Percentiles rank a stretch among this genome's conserved stretches.
Conservation (phyloP, 30 jellyfish, hydroid and myxozoan genomes). For the Euphysa ruthae region DNA sequence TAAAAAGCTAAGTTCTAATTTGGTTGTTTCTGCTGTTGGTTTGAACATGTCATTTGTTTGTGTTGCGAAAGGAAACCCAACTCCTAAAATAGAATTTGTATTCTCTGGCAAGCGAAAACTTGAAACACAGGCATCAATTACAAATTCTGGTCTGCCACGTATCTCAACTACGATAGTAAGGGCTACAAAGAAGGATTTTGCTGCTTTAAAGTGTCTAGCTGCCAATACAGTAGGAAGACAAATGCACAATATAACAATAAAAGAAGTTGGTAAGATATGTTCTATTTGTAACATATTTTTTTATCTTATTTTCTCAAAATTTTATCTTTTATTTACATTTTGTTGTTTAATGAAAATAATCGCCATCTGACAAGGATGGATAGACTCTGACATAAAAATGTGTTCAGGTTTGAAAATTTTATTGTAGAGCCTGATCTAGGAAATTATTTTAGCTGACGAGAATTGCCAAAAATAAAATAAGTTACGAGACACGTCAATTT, state of each 20-base stretch:
- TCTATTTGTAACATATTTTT: background rate
- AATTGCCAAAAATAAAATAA: too few relatives aligned
- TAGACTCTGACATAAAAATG: too few relatives aligned
- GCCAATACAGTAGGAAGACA: background rate
- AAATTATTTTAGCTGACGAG: too few relatives aligned
- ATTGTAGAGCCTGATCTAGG: too few relatives aligned
- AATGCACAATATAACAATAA: background rate
- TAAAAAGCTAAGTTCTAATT: background rate
- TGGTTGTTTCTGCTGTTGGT: constrained; percentile 16
- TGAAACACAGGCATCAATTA: background rate
- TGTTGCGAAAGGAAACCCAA: constrained; percentile 62
- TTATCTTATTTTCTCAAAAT: background rate
- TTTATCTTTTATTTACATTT: too few relatives aligned
- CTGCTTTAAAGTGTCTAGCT: constrained; percentile 12
- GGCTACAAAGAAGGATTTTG: constrained; percentile 22
- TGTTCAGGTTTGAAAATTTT: too few relatives aligned
- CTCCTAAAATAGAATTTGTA: constrained; percentile 41
- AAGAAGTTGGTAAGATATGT: constrained; percentile 28
- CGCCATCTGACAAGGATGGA: too few relatives aligned
- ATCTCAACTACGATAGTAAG: background rate
- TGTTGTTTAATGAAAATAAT: background rate
- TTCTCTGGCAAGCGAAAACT: background rate
- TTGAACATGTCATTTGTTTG: constrained; percentile 17
- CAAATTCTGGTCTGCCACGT: background rate
- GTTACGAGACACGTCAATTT: too few relatives aligned